Evolutionary conservation across 2,888 invertebrate species (phyloP).

Genomic region (Lamellibrachia columna): DNA sequence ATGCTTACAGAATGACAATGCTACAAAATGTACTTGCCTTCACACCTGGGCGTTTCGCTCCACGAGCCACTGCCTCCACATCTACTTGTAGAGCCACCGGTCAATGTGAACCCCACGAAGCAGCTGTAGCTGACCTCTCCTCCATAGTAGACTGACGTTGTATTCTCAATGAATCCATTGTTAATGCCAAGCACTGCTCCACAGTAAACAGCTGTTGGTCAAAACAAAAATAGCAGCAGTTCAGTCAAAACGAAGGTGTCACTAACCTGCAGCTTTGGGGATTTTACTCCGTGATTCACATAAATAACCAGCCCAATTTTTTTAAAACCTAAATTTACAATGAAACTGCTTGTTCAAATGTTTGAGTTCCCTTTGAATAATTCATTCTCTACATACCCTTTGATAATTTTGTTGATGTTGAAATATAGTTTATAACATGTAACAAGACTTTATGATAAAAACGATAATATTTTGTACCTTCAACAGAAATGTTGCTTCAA

Average conservation of each 20-base stretch:
- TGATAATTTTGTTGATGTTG: neutral
- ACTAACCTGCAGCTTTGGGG: no score
- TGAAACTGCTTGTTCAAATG: neutral
- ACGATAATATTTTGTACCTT: no score
- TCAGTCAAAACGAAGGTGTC: no score
- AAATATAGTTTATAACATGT: no score
- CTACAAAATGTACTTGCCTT: neutral
- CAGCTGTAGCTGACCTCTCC: neutral
- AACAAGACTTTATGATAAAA: no score
- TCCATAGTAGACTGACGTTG: neutral
- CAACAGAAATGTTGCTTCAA: no score
- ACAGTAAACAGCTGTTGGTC: neutral
- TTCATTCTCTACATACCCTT: neutral
- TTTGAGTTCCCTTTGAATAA: neutral
- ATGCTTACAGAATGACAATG: neutral
- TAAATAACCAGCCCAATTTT: neutral
- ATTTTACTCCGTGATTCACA: no score
- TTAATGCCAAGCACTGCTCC: neutral
- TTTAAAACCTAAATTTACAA: neutral
- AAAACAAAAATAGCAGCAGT: neutral
- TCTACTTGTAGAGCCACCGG: neutral
- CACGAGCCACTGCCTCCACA: neutral
- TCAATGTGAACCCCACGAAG: neutral
- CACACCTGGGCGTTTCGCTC: neutral
- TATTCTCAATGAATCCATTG: neutral